Percentiles rank a stretch among this genome's conserved stretches.
Conservation (phyloP, 2,113 vertebrate genomes). For the Gadus macrocephalus region DNA sequence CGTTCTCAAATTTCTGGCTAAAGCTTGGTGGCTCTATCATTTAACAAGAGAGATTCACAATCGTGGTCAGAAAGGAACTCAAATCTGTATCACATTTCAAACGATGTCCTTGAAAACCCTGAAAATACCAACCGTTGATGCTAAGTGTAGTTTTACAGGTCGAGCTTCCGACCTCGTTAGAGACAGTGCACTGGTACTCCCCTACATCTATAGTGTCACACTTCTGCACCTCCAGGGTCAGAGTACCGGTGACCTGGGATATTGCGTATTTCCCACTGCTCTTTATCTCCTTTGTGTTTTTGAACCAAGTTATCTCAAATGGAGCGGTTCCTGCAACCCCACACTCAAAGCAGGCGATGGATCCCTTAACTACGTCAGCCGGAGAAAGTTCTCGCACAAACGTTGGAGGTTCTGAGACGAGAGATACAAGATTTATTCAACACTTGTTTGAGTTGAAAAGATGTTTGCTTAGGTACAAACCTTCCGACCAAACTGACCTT, state of each 20-base stretch:
- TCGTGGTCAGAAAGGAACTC: neutral
- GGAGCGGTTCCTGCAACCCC: slow-evolving; percentile 85
- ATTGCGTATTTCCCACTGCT: slow-evolving; percentile 86
- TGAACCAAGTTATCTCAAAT: slow-evolving; percentile 90
- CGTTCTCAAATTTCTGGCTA: slow-evolving; percentile 81
- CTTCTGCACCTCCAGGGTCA: slow-evolving; percentile 82
- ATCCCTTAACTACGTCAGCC: slow-evolving; percentile 82
- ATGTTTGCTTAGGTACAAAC: no score
- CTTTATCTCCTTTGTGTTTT: slow-evolving; percentile 89
- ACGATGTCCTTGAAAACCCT: slow-evolving; percentile 45
- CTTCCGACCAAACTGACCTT: slow-evolving; percentile 79
- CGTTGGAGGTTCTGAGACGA: slow-evolving; percentile 83
- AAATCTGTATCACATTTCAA: neutral
- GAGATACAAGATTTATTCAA: slow-evolving; percentile 19
- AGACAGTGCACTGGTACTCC: slow-evolving; percentile 89
- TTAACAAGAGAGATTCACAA: slow-evolving; percentile 51
- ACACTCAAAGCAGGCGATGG: slow-evolving; percentile 77
- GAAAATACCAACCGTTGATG: slow-evolving; percentile 87
- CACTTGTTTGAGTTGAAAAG: no score
- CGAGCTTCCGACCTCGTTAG: slow-evolving; percentile 91
- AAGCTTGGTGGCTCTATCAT: slow-evolving; percentile 87
- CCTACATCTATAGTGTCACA: slow-evolving; percentile 85
- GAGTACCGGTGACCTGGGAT: slow-evolving; percentile 71
- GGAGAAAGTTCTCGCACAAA: slow-evolving; percentile 80
- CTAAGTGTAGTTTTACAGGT: slow-evolving; percentile 79